Percentiles rank a stretch among this genome's conserved stretches.
phyloP scores from a whole-genome alignment of 2,113 vertebrate species.

The Corydoras maculifer region DNA sequence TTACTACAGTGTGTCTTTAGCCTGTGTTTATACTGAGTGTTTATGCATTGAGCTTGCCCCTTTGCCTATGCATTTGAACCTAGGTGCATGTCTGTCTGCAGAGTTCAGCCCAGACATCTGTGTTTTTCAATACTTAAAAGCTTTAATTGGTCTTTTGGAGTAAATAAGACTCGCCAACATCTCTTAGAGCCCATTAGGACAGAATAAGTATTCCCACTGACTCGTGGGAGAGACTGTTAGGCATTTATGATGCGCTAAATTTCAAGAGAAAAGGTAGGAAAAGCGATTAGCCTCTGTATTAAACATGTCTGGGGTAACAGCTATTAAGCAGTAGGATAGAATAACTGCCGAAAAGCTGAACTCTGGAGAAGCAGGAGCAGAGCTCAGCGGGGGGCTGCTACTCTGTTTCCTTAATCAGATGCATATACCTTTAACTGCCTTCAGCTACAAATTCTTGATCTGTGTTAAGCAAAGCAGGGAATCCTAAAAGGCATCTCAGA shows the following conservation, averaged over 20 bases:
- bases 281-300: slow-evolving; percentile 37
- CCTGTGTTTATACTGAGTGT: slow-evolving; percentile 45
- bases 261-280: slow-evolving; percentile 26
- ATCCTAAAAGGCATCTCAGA: slow-evolving; percentile 38
- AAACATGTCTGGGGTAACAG: slow-evolving; percentile 35
- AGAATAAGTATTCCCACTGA: slow-evolving; percentile 18
- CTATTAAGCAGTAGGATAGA: slow-evolving; percentile 28
- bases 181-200: slow-evolving; percentile 16
- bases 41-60: slow-evolving; percentile 35
- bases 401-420: slow-evolving; percentile 25
- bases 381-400: slow-evolving; percentile 23
- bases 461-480: slow-evolving; percentile 38
- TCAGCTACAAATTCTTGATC: slow-evolving; percentile 21
- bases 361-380: slow-evolving; percentile 18
- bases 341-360: slow-evolving; percentile 21
- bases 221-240: slow-evolving; percentile 16
- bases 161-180: slow-evolving; percentile 26
- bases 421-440: slow-evolving; percentile 22
- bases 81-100: slow-evolving; percentile 8
- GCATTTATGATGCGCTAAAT: slow-evolving; percentile 32
- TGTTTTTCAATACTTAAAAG: slow-evolving; percentile 22
- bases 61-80: slow-evolving; percentile 25
- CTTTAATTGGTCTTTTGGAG: slow-evolving; percentile 16
- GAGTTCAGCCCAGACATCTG: slow-evolving; percentile 11
- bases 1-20: slow-evolving; percentile 42